Base-by-base conservation (phyloP, 2,113 vertebrate genomes). In the Sceloporus undulatus region DNA sequence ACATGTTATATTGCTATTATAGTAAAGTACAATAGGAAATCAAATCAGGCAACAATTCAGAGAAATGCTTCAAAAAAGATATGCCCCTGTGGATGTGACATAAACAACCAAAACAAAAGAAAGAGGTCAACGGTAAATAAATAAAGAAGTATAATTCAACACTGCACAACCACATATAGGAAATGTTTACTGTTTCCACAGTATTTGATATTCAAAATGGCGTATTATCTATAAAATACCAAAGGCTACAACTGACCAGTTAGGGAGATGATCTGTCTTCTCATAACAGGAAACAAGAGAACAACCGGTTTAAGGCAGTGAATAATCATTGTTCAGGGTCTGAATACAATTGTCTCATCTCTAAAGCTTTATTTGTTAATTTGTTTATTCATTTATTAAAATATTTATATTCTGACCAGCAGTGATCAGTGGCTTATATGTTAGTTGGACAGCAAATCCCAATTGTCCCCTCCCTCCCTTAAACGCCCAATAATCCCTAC, bases 1-100 rank as follows among this genome's bases (percentile, higher is more conserved):
- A 77, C 79, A 88, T 90, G 79, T 82, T 89, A 89, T 85, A 56
- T 89, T 68, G 90, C 90, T 84, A 77, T 90, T 90, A 77, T 85
- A 89, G 88, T 85, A 54, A 92, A 78, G 13, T 74, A 93, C 10
- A 82, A 27, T 86, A 85, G 82, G 52, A 85, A 90, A 73, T 86
- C 5, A 90, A 76, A 11, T 79, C 40, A 87, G 48, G 88, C 40
- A 89, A 42, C 86, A 81, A 87, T 70, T 86, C 73, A 82, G 81
- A 95, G 90, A 76, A 56, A 21, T 83, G 13, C 1, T 73, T 93
- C 66, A 90, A 87, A 77, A 9, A 78, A 87, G 79, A 29, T 73
- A 88, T 82, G 83, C 52, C 11, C 74, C 85, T 88, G 92, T 87
- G 21, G 79, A 78, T 40, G 88, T 81, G 74, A 11, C 38, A 73